These are phyloP conservation scores for Emydocephalus ijimae DNA, from an alignment of 2,113 vertebrate species.

Conservation along the genomic window DNA sequence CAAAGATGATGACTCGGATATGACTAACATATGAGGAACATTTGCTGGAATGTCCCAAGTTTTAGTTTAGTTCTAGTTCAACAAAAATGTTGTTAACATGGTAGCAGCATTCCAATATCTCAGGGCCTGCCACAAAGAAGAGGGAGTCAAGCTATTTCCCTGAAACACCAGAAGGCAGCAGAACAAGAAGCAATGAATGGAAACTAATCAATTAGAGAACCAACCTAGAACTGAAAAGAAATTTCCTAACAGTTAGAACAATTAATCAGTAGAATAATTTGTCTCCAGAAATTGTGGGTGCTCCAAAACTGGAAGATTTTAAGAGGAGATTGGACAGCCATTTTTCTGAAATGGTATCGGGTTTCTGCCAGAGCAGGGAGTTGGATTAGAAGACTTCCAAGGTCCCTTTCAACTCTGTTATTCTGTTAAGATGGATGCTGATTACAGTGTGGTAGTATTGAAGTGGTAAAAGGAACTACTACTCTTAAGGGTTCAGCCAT, in stretches of 20 bases:
- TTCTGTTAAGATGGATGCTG: not conserved
- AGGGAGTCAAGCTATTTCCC: not conserved
- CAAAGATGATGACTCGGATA: not conserved
- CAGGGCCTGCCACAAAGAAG: not conserved
- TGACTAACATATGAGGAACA: not conserved
- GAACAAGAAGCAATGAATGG: not conserved
- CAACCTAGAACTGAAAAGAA: not conserved
- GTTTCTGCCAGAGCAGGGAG: not conserved
- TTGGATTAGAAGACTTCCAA: not conserved
- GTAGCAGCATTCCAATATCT: not conserved
- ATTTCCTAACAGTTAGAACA: not conserved
- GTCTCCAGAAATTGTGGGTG: not conserved
- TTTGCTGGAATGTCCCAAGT: not conserved
- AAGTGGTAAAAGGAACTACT: not conserved
- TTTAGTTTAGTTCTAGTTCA: not conserved
- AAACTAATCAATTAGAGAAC: not conserved
- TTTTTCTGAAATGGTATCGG: not conserved
- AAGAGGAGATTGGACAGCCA: not conserved
- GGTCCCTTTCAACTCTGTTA: not conserved
- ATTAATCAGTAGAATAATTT: not conserved
- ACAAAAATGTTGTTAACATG: not conserved
- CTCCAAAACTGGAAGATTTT: not conserved
- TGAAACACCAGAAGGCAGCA: not conserved
- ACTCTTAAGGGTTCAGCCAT: not conserved
- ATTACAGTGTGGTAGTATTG: not conserved